Base-by-base conservation (phyloP, 2,888 invertebrate genomes). In the Dimorphilus gyrociliatus region DNA sequence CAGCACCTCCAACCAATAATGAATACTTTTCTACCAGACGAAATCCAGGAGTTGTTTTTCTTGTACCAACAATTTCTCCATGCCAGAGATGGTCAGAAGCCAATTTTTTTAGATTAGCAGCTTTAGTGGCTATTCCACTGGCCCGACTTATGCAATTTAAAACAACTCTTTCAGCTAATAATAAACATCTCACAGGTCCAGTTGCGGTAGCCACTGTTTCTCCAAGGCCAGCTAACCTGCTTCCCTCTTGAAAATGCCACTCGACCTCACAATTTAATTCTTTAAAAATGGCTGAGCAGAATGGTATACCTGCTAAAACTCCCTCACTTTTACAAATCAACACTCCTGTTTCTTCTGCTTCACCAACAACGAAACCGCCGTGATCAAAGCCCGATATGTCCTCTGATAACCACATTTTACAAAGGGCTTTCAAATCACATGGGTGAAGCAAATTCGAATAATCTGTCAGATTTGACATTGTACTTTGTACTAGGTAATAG, bases 21-120 rank as follows among this genome's bases (percentile, higher is more conserved):
- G 63, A 53, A 44, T 66, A 65, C 36, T 65, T 65, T 40, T 65
- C 65, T 2, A 63, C 64, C 36, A 63, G 32, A 31, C 65, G 47
- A 43, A 65, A 65, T 1, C 65, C 65, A 5, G 65, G 65, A 1
- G 65, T 65, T 1, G 65, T 65, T 39, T 65, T 65, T 8, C 65
- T 41, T 2, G 64, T 64, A 4, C 63, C 64, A 4, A 63, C 61
- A 4, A 65, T 34, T 32, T 53, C 46, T 1, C 64, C 64, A 14
- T 42, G 45, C 64, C 64, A 64, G 2, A 41, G 44, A 8, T 34
- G 34, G 5, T 36, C 35, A 15, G 42, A 34, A 2, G 47, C 51
- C 17, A 46, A 32, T 5, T 44, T 37, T 4, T 37, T 28, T 27
- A 59, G 29, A 19, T 42, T 36, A 4, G 47, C 31, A 5, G 56